Percentiles rank a stretch among this genome's conserved stretches.
phyloP scores from a whole-genome alignment of 2,113 vertebrate species.

The Hypocryptadius cinnamomeus region DNA sequence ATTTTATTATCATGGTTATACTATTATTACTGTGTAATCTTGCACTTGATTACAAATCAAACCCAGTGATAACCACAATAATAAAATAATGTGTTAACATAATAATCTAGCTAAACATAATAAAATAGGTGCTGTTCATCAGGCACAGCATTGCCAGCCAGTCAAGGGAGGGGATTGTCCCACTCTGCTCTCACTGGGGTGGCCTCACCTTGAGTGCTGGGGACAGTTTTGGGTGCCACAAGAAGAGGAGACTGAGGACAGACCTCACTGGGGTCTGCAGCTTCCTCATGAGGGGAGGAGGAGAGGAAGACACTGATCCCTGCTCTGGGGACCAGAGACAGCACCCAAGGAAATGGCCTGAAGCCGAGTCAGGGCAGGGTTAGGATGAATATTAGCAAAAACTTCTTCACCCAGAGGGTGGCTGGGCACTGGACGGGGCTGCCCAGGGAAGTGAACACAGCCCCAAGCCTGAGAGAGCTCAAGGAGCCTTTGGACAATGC shows the following conservation, averaged over 20 bases:
- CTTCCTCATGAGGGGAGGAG: neutral
- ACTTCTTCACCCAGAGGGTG: neutral
- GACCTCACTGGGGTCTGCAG: neutral
- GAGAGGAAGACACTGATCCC: neutral
- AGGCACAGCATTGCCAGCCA: neutral
- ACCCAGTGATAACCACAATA: neutral
- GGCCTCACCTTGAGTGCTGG: neutral
- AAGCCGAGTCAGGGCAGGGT: neutral
- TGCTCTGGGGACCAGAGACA: neutral
- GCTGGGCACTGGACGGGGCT: neutral
- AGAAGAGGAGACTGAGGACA: neutral
- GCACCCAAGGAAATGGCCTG: neutral
- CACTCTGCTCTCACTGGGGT: neutral
- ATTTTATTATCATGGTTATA: slow-evolving; percentile 13
- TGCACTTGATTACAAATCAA: slow-evolving; percentile 37
- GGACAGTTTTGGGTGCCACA: neutral
- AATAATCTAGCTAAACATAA: neutral
- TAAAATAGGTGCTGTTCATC: neutral
- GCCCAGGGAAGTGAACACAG: neutral
- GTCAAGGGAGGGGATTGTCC: neutral
- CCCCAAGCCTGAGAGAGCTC: neutral
- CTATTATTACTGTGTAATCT: slow-evolving; percentile 2
- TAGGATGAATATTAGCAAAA: neutral
- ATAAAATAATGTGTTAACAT: neutral
- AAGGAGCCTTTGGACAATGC: neutral